These are phyloP conservation scores for Hemibagrus guttatus DNA, from an alignment of 2,797 vertebrate genomes.

Conservation along the genomic window DNA sequence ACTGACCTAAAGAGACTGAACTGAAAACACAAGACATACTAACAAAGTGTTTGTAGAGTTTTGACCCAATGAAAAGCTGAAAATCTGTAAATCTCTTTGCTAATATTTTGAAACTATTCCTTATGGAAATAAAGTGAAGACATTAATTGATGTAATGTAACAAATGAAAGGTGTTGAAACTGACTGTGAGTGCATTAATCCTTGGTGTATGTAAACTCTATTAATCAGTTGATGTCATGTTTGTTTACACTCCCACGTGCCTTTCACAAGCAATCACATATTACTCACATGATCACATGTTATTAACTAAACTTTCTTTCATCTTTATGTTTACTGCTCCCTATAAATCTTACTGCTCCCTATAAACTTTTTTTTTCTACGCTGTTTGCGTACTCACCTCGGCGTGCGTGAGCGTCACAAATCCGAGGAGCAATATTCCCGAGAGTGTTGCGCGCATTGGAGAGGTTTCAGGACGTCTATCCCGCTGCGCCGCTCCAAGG, in stretches of 20 bases:
- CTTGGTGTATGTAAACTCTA: not conserved
- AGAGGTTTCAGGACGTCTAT: not conserved
- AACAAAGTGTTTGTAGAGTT: no score
- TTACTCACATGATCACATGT: not conserved
- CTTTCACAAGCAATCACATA: not conserved
- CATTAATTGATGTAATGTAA: no score
- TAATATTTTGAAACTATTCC: no score
- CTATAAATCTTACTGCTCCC: not conserved
- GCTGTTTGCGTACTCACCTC: constrained; percentile 33
- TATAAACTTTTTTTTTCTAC: not conserved
- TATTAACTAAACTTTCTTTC: not conserved
- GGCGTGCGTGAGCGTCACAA: constrained; percentile 28
- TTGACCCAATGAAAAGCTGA: not conserved
- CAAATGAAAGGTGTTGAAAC: not conserved
- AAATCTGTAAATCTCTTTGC: no score
- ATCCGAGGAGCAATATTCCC: constrained; percentile 41
- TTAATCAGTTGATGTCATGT: not conserved
- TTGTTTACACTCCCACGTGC: not conserved
- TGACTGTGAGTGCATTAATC: not conserved
- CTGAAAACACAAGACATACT: not conserved
- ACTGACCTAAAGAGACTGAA: not conserved
- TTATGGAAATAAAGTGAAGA: no score
- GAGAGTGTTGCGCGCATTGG: constrained; percentile 21
- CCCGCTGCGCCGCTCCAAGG: not conserved
- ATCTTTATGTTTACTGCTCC: no score